These are phyloP conservation scores for Thamnophis elegans DNA, from an alignment of 2,797 vertebrate species.

Conservation along the genomic window DNA sequence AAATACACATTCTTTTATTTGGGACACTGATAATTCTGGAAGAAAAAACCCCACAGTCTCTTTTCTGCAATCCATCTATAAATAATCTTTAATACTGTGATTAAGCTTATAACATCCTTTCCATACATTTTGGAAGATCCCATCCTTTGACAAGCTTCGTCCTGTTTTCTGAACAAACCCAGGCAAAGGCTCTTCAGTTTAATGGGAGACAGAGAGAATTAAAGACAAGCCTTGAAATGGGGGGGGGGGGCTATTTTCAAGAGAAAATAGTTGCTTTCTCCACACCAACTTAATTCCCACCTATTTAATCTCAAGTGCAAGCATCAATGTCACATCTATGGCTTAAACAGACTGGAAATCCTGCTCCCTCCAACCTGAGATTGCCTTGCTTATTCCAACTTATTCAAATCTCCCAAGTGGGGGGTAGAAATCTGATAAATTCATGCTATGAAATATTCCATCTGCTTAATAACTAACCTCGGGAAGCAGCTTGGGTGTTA, in stretches of 20 bases:
- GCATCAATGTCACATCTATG: background rate
- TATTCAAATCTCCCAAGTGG: background rate
- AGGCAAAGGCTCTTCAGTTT: conserved; percentile 57
- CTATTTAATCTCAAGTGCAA: background rate
- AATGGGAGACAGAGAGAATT: background rate
- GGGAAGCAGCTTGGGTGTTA: background rate
- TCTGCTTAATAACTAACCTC: background rate
- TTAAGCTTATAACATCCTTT: conserved; percentile 52
- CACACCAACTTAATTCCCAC: background rate
- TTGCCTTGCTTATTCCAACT: background rate
- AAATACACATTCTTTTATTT: conserved; percentile 74
- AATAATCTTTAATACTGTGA: conserved; percentile 27
- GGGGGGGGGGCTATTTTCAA: conserved; percentile 48
- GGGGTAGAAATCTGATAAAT: background rate
- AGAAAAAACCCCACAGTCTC: conserved; percentile 50
- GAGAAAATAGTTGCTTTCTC: conserved; percentile 47
- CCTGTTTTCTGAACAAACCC: conserved; percentile 46
- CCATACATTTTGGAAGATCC: conserved; percentile 44
- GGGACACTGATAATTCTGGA: conserved; percentile 66
- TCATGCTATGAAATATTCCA: background rate
- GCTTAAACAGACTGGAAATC: background rate
- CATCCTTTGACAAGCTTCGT: conserved; percentile 34
- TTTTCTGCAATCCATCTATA: conserved; percentile 48
- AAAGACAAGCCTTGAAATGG: conserved; percentile 28
- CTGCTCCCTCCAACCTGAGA: background rate